A percentile compares a stretch with the other conserved stretches of the same genome.
Conservation (phyloP, 1,140 invertebrate species). For the Sminthurides bifidus region DNA sequence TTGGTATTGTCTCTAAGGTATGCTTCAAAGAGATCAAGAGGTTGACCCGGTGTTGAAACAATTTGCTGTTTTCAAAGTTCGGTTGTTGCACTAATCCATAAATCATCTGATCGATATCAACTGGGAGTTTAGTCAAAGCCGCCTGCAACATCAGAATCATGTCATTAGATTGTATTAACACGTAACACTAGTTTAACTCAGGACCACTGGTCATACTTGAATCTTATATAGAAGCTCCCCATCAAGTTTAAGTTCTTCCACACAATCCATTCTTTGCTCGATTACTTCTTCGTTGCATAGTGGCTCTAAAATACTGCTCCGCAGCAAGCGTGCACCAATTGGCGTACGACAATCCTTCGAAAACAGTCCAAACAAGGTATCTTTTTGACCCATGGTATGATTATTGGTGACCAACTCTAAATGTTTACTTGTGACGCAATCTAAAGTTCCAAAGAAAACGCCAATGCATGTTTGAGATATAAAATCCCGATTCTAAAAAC, state of each 20-base stretch:
- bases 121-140: slow-evolving; percentile 42
- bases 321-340: slow-evolving; percentile 59
- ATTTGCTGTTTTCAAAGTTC: slow-evolving; percentile 35
- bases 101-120: slow-evolving; percentile 51
- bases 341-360: slow-evolving; percentile 66
- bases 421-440: slow-evolving; percentile 53
- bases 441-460: slow-evolving; percentile 39
- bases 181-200: background rate
- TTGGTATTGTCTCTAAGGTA: slow-evolving; percentile 55
- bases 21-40: slow-evolving; percentile 66
- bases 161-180: background rate
- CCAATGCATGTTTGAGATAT: too few relatives aligned
- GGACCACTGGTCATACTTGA: slow-evolving; percentile 34
- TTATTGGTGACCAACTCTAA: slow-evolving; percentile 57
- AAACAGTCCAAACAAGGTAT: slow-evolving; percentile 53
- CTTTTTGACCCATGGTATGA: slow-evolving; percentile 35
- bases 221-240: slow-evolving; percentile 46
- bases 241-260: slow-evolving; percentile 59
- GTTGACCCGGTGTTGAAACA: slow-evolving; percentile 63
- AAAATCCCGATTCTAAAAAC: background rate
- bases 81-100: slow-evolving; percentile 46
- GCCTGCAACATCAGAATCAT: slow-evolving; percentile 35
- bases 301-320: slow-evolving; percentile 73
- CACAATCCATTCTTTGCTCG: slow-evolving; percentile 51
- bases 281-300: slow-evolving; percentile 53